These are phyloP conservation scores for Tragelaphus imberbis DNA, from an alignment of 2,113 vertebrate species.

Conservation along the genomic window DNA sequence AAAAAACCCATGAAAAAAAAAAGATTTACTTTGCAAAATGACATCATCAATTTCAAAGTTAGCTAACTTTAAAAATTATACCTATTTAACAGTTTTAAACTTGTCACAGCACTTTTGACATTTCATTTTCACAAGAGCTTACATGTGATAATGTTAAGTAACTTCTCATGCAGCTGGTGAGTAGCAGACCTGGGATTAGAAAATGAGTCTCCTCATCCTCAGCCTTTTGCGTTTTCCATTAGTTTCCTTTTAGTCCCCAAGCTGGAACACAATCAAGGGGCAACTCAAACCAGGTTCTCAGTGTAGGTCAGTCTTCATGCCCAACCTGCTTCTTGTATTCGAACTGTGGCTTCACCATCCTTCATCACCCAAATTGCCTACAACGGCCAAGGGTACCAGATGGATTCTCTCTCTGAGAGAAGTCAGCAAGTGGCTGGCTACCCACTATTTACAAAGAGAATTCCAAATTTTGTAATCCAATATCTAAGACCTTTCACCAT, in stretches of 20 bases:
- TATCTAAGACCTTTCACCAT: not conserved
- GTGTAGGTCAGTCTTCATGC: not conserved
- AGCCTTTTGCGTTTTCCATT: not conserved
- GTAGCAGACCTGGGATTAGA: not conserved
- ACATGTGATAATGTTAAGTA: not conserved
- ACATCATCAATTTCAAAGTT: not conserved
- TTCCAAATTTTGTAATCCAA: not conserved
- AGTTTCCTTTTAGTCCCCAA: not conserved
- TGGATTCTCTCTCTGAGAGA: not conserved
- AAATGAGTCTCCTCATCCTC: not conserved
- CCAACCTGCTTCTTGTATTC: not conserved
- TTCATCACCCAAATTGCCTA: not conserved
- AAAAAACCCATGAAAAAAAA: not conserved
- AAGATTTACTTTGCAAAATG: not conserved
- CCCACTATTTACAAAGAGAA: not conserved
- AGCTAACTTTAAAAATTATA: not conserved
- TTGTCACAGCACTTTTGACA: not conserved
- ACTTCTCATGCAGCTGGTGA: not conserved
- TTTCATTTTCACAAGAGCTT: not conserved
- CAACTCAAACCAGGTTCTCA: not conserved
- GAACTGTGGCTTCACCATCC: not conserved
- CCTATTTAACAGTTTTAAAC: not conserved
- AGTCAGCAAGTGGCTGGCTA: not conserved
- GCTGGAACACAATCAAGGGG: not conserved
- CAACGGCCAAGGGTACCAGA: not conserved